Base-by-base conservation (phyloP, 2,888 invertebrate species). In the Drosophila multiciliata region DNA sequence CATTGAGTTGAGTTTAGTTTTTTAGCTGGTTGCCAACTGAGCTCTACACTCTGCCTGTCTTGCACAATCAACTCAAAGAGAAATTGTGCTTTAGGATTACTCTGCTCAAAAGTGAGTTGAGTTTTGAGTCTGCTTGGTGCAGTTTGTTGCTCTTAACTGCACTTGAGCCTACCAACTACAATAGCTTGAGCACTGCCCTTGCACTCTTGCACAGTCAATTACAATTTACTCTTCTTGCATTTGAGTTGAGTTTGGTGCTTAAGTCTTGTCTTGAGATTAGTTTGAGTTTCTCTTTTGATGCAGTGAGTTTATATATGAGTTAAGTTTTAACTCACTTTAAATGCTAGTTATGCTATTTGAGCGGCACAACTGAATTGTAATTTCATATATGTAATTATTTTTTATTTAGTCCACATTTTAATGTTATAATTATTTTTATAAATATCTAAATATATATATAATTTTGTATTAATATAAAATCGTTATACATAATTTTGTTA, bases 1-100 rank as follows among this genome's bases (percentile, higher is more conserved):
- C 2, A 1, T 11, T 7, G 29, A 49, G 26, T 26, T 54, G 20
- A 62, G 54, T 1, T 33, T 15, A n/a, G 33, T n/a, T 40, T 52
- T 52, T 52, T 12, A 40, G 20, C 9, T 35, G 23, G 23, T 4
- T 48, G 12, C n/a, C 38, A n/a, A 6, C 6, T 54, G 17, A 38
- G 54, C 3, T n/a, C 26, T 15, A 54, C 15, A n/a, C n/a, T 15
- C 20, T 42, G 35, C 1, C 45, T 29, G 6, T 36, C 17, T 26
- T 12, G 23, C n/a, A n/a, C 2, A 23, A 2, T 1, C 8, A 12
- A 20, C 66, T 66, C 53, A 49, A 67, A 67, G 66, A 67, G 66
- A 17, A n/a, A 12, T 12, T 17, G 29, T 32, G 12, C n/a, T 1
- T 20, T 17, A 17, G 5, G 9, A 4, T 23, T 12, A 32, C 35